Percentiles rank a stretch among this genome's conserved stretches.
phyloP scores from a whole-genome alignment of 2,888 invertebrate species.

The Orthosia cruda region DNA sequence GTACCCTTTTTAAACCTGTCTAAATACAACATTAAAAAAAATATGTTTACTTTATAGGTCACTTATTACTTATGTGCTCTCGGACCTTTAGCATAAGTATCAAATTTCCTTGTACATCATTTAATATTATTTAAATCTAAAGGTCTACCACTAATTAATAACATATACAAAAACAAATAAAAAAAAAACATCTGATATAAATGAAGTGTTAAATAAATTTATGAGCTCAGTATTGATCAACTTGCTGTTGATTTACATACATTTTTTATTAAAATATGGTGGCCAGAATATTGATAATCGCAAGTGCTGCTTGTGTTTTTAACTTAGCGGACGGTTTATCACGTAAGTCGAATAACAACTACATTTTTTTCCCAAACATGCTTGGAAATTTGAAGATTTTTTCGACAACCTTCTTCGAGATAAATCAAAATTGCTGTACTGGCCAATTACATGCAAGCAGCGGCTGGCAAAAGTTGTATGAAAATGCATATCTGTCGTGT shows the following conservation, averaged over 20 bases:
- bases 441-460: too few species aligned
- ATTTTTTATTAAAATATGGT: constrained; percentile 31
- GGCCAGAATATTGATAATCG: constrained; percentile 30
- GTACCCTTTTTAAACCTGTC: too few species aligned
- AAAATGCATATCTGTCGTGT: too few species aligned
- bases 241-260: background rate
- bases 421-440: too few species aligned
- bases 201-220: constrained; percentile 5
- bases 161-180: background rate
- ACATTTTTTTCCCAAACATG: too few species aligned
- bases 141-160: background rate
- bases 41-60: background rate
- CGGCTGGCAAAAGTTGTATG: too few species aligned
- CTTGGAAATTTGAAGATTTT: too few species aligned
- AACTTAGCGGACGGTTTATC: constrained; percentile 6
- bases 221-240: constrained; percentile 2
- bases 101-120: constrained; percentile 14
- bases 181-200: constrained; percentile 11
- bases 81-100: background rate
- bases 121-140: background rate
- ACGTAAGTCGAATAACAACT: constrained; percentile 32
- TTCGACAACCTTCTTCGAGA: too few species aligned
- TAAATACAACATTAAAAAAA: background rate
- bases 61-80: background rate
- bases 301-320: constrained; percentile 15